Percentiles rank a stretch among this genome's conserved stretches.
phyloP scores from a whole-genome alignment of 1,140 invertebrate genomes.

The Adelges cooleyi region DNA sequence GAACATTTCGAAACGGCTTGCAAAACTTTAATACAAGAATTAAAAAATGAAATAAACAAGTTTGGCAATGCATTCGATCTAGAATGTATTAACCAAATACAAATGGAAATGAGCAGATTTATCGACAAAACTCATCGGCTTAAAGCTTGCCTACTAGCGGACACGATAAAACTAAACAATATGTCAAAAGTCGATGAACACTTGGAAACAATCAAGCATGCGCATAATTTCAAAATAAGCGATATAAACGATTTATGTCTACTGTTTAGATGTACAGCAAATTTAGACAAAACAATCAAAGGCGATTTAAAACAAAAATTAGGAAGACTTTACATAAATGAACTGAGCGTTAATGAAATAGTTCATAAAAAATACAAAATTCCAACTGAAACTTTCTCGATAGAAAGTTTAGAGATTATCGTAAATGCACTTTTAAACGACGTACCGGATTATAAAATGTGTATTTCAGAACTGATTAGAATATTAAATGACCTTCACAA shows the following conservation, averaged over 20 bases:
- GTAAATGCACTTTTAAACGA: neutral
- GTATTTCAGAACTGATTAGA: neutral
- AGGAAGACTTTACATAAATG: conserved; percentile 3
- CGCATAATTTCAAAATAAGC: neutral
- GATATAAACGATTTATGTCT: conserved; percentile 10
- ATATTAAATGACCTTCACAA: neutral
- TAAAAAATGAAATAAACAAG: neutral
- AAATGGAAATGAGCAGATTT: neutral
- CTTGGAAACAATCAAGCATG: neutral
- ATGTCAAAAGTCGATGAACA: neutral
- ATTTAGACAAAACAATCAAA: neutral
- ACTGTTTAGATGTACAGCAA: neutral
- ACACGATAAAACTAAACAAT: neutral
- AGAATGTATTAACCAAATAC: neutral
- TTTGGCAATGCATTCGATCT: neutral
- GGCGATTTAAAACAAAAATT: neutral
- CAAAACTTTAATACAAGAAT: neutral
- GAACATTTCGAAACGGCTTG: neutral
- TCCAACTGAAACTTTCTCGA: no score
- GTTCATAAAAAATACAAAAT: neutral
- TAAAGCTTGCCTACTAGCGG: neutral
- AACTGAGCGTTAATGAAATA: neutral
- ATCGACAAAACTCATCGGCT: neutral
- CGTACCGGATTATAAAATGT: neutral
- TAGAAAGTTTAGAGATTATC: neutral